Percentiles rank a stretch among this genome's conserved stretches.
Conservation (phyloP, 2,113 vertebrate species). For the Taxidea taxus region DNA sequence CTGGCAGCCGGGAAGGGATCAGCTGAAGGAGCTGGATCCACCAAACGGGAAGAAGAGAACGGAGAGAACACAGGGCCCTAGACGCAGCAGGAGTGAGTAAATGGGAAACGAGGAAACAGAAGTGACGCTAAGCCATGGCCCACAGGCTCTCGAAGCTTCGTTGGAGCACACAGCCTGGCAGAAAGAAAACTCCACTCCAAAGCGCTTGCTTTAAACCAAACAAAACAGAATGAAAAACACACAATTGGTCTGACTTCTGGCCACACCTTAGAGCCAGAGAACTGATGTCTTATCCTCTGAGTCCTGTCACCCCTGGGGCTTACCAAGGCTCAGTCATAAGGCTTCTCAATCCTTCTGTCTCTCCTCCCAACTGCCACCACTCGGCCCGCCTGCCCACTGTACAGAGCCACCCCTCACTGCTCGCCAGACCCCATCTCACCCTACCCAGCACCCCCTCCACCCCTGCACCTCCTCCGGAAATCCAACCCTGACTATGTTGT, state of each 20-base stretch:
- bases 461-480: background rate
- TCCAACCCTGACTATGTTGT: no score
- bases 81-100: background rate
- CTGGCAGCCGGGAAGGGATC: background rate
- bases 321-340: background rate
- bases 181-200: background rate
- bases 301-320: background rate
- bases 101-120: background rate
- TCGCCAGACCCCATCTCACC: no score
- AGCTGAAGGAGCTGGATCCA: background rate
- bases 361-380: background rate
- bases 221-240: background rate
- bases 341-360: background rate
- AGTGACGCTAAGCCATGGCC: background rate
- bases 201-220: background rate
- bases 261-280: background rate
- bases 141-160: background rate
- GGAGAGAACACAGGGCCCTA: background rate
- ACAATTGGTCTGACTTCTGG: background rate
- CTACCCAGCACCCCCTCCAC: rapidly evolving
- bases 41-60: background rate
- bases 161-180: background rate
- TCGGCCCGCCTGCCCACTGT: rapidly evolving
- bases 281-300: rapidly evolving
- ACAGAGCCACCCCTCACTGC: background rate